Evolutionary conservation across 2,113 vertebrate genomes (phyloP).

Genomic region (Cairina moschata): DNA sequence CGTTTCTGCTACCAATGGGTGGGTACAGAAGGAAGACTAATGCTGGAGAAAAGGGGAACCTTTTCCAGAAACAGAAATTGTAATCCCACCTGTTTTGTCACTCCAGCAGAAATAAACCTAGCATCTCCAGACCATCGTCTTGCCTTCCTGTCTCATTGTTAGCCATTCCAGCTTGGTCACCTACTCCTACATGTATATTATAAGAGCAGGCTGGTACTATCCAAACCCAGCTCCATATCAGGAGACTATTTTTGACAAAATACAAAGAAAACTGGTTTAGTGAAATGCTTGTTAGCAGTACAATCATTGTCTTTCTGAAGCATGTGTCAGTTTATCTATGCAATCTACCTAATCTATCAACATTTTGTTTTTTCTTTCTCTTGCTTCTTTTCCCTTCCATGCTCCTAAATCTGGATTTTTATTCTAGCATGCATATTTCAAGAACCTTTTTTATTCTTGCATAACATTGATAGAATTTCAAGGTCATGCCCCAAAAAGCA

Average conservation of each 20-base stretch:
- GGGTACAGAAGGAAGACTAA: background rate
- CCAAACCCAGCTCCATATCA: background rate
- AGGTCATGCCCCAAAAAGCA: background rate
- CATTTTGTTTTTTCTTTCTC: background rate
- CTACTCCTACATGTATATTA: background rate
- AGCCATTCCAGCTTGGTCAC: background rate
- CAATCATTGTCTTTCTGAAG: background rate
- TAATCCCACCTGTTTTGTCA: background rate
- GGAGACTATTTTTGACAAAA: background rate
- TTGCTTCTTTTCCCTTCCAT: background rate
- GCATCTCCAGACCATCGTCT: background rate
- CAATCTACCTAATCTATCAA: background rate
- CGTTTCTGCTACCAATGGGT: background rate
- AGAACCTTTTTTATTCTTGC: background rate
- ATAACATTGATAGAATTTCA: background rate
- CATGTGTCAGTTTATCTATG: background rate
- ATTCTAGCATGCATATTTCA: background rate
- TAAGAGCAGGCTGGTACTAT: background rate
- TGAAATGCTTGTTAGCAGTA: background rate
- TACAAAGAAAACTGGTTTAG: background rate
- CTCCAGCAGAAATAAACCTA: background rate
- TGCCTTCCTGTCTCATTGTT: too few relatives aligned
- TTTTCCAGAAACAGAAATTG: background rate
- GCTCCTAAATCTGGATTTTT: background rate
- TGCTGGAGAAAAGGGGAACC: background rate